Conservation (phyloP, 2,113 vertebrate species). For the Dascyllus trimaculatus region DNA sequence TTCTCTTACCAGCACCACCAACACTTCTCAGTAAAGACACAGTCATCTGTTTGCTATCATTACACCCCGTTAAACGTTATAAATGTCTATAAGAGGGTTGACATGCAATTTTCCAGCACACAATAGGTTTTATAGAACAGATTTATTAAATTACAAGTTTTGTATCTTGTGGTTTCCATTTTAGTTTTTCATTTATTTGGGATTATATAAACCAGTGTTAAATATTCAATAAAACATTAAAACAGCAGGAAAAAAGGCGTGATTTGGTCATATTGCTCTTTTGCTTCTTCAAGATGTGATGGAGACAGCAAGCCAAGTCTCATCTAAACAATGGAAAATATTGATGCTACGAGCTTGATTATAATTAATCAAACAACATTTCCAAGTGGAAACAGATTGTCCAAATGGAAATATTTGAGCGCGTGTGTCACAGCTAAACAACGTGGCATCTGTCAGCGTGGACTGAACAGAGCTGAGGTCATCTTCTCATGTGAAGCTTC, state of each 20-base stretch:
- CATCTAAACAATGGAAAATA: constrained; percentile 57
- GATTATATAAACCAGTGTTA: neutral
- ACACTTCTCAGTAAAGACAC: neutral
- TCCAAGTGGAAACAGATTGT: constrained; percentile 66
- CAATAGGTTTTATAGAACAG: neutral
- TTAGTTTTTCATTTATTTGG: constrained; percentile 29
- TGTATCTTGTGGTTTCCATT: constrained; percentile 13
- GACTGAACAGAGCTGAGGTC: constrained; percentile 59
- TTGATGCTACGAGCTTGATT: constrained; percentile 52
- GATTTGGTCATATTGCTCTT: constrained; percentile 6
- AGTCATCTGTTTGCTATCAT: constrained; percentile 37
- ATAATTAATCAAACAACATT: constrained; percentile 57
- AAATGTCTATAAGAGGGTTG: neutral
- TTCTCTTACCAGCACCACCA: constrained; percentile 11
- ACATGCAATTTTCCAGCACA: constrained; percentile 2
- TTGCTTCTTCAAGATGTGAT: constrained; percentile 45
- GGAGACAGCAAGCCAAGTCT: constrained; percentile 40
- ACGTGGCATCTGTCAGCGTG: constrained; percentile 64
- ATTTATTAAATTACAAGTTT: constrained; percentile 30
- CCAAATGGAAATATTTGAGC: constrained; percentile 64
- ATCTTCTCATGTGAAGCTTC: constrained; percentile 42
- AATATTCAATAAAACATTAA: constrained; percentile 10
- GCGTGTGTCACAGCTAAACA: constrained; percentile 53
- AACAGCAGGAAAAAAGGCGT: neutral
- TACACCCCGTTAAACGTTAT: constrained; percentile 28